These are phyloP conservation scores for Brachionus koreanus DNA, from an alignment of 1,140 invertebrate genomes.

Conservation along the genomic window DNA sequence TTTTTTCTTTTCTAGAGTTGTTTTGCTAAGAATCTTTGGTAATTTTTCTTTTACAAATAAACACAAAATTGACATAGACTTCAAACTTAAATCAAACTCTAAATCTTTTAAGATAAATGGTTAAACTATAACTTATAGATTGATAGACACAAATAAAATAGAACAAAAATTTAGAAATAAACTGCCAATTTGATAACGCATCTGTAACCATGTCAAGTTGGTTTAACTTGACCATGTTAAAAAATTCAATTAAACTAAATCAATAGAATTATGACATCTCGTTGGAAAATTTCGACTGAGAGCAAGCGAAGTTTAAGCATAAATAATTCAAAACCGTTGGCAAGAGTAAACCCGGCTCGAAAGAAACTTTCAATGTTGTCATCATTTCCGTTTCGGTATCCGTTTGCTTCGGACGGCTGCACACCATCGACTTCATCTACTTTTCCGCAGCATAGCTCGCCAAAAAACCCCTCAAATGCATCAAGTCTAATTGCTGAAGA, in stretches of 20 bases:
- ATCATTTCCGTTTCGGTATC: constrained; percentile 13
- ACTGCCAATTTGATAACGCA: neutral
- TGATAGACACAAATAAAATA: neutral
- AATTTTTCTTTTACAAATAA: neutral
- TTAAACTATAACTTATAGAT: neutral
- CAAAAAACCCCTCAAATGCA: neutral
- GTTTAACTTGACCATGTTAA: neutral
- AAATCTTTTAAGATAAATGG: constrained; percentile 1
- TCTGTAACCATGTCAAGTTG: neutral
- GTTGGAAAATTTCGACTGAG: constrained; percentile 10
- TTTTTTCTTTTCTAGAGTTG: neutral
- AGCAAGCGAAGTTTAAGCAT: neutral
- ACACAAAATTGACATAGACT: constrained; percentile 19
- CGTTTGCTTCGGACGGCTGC: constrained; percentile 28
- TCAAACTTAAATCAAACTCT: neutral
- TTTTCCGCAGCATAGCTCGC: neutral
- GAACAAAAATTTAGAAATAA: neutral
- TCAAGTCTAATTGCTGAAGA: constrained; percentile 13
- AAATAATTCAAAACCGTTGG: neutral
- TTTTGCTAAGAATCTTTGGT: constrained; percentile 12
- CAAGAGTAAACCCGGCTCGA: neutral
- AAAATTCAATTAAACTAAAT: neutral
- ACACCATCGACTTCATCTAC: neutral
- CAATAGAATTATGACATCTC: constrained; percentile 12
- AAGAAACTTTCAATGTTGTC: constrained; percentile 26